Conservation (phyloP, 2,888 invertebrate genomes). For the Hirtodrosophila confusa region DNA sequence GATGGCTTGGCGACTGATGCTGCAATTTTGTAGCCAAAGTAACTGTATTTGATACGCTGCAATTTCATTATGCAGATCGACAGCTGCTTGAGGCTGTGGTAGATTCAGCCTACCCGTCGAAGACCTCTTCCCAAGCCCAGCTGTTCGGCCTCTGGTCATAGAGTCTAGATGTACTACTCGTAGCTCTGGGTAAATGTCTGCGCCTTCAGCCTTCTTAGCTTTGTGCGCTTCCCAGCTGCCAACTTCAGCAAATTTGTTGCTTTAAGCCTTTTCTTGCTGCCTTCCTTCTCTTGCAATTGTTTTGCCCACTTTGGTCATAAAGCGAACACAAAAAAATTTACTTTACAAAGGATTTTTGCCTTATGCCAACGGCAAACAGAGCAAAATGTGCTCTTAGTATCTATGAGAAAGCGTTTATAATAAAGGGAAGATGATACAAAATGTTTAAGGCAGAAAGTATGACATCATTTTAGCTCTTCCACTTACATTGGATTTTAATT, state of each 20-base stretch:
- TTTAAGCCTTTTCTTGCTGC: constrained; percentile 27
- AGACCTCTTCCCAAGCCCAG: constrained; percentile 13
- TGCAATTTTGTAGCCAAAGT: constrained; percentile 39
- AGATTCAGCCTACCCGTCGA: constrained; percentile 21
- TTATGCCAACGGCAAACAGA: constrained; percentile 7
- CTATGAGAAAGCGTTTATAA: not conserved
- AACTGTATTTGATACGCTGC: constrained; percentile 64
- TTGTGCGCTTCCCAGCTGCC: constrained; percentile 23
- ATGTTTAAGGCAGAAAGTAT: too few relatives aligned
- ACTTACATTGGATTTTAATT: too few relatives aligned
- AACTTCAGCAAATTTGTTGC: constrained; percentile 19
- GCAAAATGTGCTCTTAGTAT: not conserved
- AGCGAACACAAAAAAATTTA: constrained; percentile 22
- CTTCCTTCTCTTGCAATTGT: constrained; percentile 24
- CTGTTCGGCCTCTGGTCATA: constrained; percentile 14
- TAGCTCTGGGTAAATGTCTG: constrained; percentile 6
- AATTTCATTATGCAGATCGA: constrained; percentile 73
- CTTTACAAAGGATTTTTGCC: constrained; percentile 39
- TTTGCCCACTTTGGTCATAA: constrained; percentile 33
- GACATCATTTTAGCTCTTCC: too few relatives aligned
- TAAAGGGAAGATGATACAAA: too few relatives aligned
- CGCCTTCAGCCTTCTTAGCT: constrained; percentile 11
- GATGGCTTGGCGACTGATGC: not conserved
- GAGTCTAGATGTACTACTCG: not conserved
- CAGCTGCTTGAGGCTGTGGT: constrained; percentile 32